A percentile compares a stretch with the other conserved stretches of the same genome.
These are phyloP conservation scores for Chamaetylas fuelleborni DNA, from an alignment of 2,113 vertebrate species.

Conservation along the genomic window DNA sequence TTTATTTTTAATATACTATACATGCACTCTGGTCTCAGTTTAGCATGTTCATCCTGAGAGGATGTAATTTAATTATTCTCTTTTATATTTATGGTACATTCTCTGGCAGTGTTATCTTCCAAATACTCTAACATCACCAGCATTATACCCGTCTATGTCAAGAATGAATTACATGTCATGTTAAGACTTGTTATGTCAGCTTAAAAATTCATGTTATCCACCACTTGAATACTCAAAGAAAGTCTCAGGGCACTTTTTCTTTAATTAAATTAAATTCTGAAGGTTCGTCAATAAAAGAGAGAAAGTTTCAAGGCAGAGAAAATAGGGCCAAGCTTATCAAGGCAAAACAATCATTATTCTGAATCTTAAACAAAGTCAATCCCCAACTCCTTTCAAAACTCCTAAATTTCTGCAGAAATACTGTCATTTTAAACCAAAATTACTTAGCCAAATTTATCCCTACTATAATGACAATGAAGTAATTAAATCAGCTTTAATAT, in stretches of 20 bases:
- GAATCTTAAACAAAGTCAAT: neutral
- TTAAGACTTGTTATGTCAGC: conserved; percentile 28
- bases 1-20: conserved; percentile 44
- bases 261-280: conserved; percentile 25
- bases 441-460: neutral
- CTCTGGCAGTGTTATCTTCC: conserved; percentile 1
- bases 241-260: neutral
- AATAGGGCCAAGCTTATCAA: neutral
- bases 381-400: neutral
- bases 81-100: conserved; percentile 51
- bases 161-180: conserved; percentile 34
- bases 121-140: conserved; percentile 14
- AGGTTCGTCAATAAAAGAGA: neutral
- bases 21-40: neutral
- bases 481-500: conserved; percentile 8
- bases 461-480: neutral
- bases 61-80: conserved; percentile 57
- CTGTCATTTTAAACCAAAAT: neutral
- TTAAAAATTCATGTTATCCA: conserved; percentile 24
- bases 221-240: conserved; percentile 8
- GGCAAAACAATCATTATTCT: neutral
- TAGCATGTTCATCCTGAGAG: conserved; percentile 27
- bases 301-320: neutral
- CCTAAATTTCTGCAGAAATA: neutral
- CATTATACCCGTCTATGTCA: neutral